Evolutionary conservation across 64 coral and sea anemone species (phyloP).

Genomic region (Stylophora pistillata): DNA sequence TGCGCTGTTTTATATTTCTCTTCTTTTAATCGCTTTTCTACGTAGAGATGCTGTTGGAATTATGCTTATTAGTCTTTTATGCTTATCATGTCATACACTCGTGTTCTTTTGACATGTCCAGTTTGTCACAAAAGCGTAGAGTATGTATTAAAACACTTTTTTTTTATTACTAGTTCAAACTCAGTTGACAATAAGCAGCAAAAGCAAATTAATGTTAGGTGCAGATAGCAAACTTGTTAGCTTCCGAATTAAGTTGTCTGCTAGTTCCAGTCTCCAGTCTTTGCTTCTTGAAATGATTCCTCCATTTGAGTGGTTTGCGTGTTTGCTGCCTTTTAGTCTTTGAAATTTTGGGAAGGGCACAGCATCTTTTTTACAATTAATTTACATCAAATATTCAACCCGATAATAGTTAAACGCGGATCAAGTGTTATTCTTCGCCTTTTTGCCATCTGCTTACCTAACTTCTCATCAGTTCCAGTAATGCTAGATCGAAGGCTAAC

Average conservation of each 20-base stretch:
- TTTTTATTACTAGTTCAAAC: no score
- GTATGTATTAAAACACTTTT: neutral
- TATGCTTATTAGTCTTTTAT: neutral
- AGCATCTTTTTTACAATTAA: no score
- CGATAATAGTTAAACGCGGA: neutral
- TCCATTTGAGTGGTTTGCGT: neutral
- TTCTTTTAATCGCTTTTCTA: neutral
- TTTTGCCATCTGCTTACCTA: neutral
- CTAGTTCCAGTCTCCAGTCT: neutral
- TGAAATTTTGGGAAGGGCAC: no score
- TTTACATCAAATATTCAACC: no score
- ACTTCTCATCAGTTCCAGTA: neutral
- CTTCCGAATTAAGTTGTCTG: neutral
- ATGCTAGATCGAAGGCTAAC: no score
- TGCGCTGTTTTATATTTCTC: neutral
- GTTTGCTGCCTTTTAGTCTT: no score
- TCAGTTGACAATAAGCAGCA: neutral
- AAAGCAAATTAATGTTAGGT: neutral
- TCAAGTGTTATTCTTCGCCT: neutral
- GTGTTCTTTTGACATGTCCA: neutral
- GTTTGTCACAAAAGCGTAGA: neutral
- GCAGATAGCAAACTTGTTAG: neutral
- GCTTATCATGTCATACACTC: neutral
- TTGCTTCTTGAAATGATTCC: neutral
- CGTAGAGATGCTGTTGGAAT: neutral